These are phyloP conservation scores for Brachypodius melanocephalos DNA, from an alignment of 2,113 vertebrate species.

Conservation along the genomic window DNA sequence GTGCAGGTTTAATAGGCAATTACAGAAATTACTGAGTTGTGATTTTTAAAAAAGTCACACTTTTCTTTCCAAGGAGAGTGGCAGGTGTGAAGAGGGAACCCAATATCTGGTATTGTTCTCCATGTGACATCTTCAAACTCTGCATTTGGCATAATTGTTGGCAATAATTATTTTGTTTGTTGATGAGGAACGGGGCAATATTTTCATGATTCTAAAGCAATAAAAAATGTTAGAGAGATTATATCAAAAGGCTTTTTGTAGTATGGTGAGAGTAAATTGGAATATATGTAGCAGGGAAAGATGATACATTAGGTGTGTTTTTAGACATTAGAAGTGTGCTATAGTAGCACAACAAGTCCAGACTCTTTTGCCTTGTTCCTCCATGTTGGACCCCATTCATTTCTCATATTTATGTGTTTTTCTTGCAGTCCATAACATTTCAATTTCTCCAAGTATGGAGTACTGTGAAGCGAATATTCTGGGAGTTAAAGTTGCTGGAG, in stretches of 20 bases:
- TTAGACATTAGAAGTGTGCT: background rate
- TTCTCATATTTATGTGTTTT: background rate
- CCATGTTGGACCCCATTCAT: rapidly evolving
- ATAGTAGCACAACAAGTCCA: background rate
- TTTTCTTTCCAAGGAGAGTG: background rate
- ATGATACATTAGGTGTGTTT: background rate
- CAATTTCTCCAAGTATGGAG: background rate
- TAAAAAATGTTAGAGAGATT: background rate
- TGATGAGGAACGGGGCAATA: background rate
- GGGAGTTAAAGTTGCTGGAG: slow-evolving; percentile 53
- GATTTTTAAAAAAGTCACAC: background rate
- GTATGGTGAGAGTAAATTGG: background rate
- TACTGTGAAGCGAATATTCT: background rate
- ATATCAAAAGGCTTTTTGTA: background rate
- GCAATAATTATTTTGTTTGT: background rate
- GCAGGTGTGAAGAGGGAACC: background rate
- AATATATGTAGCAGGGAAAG: background rate
- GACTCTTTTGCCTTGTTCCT: background rate
- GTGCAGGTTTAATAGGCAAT: background rate
- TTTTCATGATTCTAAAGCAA: background rate
- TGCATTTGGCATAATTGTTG: background rate
- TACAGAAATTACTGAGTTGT: background rate
- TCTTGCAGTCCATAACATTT: slow-evolving; percentile 41
- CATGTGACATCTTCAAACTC: background rate
- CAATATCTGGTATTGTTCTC: background rate